Base-by-base conservation (phyloP, 2,797 vertebrate genomes). In the Sarcoramphus papa region DNA sequence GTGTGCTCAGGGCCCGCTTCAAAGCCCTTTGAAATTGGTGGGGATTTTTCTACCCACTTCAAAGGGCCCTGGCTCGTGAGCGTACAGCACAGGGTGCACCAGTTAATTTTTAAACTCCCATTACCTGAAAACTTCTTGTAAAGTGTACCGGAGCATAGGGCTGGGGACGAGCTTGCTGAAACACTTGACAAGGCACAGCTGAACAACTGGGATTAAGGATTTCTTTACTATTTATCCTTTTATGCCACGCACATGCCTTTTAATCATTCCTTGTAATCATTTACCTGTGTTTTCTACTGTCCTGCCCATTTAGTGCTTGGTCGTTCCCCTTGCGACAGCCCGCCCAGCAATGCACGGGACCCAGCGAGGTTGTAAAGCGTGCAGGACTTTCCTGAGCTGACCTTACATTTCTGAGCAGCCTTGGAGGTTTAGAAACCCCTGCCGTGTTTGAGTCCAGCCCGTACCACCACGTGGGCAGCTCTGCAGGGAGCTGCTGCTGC, bases 61-160 rank as follows among this genome's bases (percentile, higher is more conserved):
- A 97, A 96, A 96, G 92, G 70, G 70, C 68, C 47, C 45, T 90
- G 87, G n/a, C 59, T 95, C 6, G 0, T 28, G 37, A 88, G 45
- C 0, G 0, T 69, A 62, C 51, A 90, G 80, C 77, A 57, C 65
- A 91, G 84, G 68, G 67, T 16, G 33, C 90, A 92, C 77, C 64
- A 16, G 96, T 96, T 97, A 97, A 97, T 97, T 89, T 97, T 95
- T 97, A 97, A 97, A 70, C 93, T 67, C 70, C 19, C 57, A 91
- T 95, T 95, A 94, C 78, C 69, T 70, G 77, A 88, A 92, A 80
- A 67, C 74, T 85, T 81, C 74, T 89, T 95, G 74, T 91, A 83
- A 96, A 87, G 84, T 85, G 90, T 94, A 94, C 67, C 0, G 0
- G 75, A 96, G 90, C 75, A 5, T 92, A 69, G 43, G 74, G 75